phyloP scores from a whole-genome alignment of 2,113 vertebrate species.

The Bambusicola thoracicus region DNA sequence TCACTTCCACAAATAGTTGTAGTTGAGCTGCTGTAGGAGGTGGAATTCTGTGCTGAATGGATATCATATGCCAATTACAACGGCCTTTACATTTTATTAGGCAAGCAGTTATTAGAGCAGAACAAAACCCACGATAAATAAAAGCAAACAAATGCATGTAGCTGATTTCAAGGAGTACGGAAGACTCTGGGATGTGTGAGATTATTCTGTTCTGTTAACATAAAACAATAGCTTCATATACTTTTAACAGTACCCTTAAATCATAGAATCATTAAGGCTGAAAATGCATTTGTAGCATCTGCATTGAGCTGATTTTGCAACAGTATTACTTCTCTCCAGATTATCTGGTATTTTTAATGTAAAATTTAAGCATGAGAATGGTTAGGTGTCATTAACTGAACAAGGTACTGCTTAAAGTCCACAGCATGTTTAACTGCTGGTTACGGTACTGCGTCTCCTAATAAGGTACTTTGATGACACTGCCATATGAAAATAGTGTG shows the following conservation, averaged over 20 bases:
- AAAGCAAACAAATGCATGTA: neutral
- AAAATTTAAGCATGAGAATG: neutral
- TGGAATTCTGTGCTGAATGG: neutral
- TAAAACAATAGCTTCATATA: neutral
- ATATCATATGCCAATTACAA: neutral
- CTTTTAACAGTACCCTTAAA: constrained; percentile 12
- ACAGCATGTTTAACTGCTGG: neutral
- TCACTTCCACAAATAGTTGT: constrained; percentile 53
- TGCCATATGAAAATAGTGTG: neutral
- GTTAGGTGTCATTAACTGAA: neutral
- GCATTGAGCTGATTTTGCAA: constrained; percentile 14
- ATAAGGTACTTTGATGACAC: neutral
- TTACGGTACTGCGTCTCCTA: neutral
- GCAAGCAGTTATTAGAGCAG: neutral
- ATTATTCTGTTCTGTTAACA: neutral
- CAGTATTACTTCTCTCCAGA: neutral
- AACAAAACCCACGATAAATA: neutral
- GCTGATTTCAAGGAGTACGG: neutral
- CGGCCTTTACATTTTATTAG: neutral
- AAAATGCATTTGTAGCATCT: neutral
- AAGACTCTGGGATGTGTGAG: neutral
- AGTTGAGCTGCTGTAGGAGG: constrained; percentile 19
- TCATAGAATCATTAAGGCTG: too few relatives aligned
- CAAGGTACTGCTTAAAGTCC: constrained; percentile 28
- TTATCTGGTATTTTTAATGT: constrained; percentile 7